Base-by-base conservation (phyloP, 2,797 vertebrate species). In the Sebastes diploproa region DNA sequence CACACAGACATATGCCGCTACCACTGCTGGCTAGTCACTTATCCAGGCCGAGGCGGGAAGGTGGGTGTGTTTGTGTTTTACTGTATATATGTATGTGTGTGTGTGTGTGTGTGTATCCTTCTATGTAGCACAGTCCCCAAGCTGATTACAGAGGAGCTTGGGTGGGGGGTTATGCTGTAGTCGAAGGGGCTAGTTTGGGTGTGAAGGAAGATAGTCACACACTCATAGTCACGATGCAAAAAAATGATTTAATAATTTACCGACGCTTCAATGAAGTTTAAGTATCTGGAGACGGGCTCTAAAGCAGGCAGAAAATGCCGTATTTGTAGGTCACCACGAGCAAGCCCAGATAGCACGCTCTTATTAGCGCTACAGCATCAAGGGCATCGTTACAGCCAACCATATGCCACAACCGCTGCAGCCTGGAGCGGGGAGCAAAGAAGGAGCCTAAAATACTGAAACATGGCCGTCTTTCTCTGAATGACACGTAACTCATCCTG, bases 141-240 rank as follows among this genome's bases (percentile, higher is more conserved):
- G 85, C 72, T 88, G 91, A 94, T 93, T 91, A 94, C 73, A 93
- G 93, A 88, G 81, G 82, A 84, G 76, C 52, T 65, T 79, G 77
- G 79, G 77, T 82, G 64, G 73, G 70, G 46, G 79, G 65, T 67
- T 76, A 77, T 29, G 54, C 46, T 85, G 25, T 25, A 74, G 79
- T 74, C 68, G 11, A 87, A 92, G 32, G 30, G 72, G 63, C 71
- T 73, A 85, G 50, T 83, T 88, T 80, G 71, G 8, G 63, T 65
- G 23, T 46, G 38, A 46, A 46, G 63, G 38, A 46, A 65, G 63
- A 27, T 2, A 27, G 23, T 42, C 9, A 9, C 5, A 65, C 36
- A 42, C 8, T 18, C 16, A 14, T 65, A 29, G 13, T 36, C n/a
- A 25, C n/a, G 7, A 42, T 7, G 4, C 14, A 64, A 64, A 34